Conservation (phyloP, 2,888 invertebrate species). For the Lasioglossum zephyrum region DNA sequence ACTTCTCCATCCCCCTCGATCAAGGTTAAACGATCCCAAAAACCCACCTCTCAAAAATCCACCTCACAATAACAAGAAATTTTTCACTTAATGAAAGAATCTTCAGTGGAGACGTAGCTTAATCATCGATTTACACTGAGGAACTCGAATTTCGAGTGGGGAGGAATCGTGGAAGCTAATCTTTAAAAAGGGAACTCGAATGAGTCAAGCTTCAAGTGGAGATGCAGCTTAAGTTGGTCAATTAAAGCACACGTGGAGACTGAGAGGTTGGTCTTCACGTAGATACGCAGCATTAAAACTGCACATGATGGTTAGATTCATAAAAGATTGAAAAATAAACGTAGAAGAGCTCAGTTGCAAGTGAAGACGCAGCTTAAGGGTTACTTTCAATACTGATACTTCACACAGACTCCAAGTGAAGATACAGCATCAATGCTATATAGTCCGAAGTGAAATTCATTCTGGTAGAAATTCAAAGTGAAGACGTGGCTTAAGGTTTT, state of each 20-base stretch:
- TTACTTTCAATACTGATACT: background rate
- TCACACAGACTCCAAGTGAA: background rate
- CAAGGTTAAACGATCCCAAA: conserved; percentile 9
- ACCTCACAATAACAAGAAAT: background rate
- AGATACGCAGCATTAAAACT: background rate
- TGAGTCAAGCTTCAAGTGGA: background rate
- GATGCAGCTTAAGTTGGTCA: background rate
- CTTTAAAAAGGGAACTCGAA: background rate
- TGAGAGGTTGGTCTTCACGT: background rate
- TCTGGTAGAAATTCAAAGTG: background rate
- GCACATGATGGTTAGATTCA: background rate
- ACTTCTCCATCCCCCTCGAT: conserved; percentile 1
- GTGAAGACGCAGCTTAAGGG: background rate
- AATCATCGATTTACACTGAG: background rate
- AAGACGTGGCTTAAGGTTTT: background rate
- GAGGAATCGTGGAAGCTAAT: background rate
- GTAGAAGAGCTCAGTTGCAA: background rate
- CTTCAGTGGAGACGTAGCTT: background rate
- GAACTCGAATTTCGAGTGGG: background rate
- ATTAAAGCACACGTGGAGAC: background rate
- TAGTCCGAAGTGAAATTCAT: background rate
- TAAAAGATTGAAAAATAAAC: background rate
- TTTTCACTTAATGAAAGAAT: background rate
- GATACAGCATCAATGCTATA: too few relatives aligned
- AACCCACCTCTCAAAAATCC: background rate